A percentile compares a stretch with the other conserved stretches of the same genome.
Evolutionary conservation across 2,797 vertebrate species (phyloP).

Genomic region (Peromyscus attwateri): DNA sequence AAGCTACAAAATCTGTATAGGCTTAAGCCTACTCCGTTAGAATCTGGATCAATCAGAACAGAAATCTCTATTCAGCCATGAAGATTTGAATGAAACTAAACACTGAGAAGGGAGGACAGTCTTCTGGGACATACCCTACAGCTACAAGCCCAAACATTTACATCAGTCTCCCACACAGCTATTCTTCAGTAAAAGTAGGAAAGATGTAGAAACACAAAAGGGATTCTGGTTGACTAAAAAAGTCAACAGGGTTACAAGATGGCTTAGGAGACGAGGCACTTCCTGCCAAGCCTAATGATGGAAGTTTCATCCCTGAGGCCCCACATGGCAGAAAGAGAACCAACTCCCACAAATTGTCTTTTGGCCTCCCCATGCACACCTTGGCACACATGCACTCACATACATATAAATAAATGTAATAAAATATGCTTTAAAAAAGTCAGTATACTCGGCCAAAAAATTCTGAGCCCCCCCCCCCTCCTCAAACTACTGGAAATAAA

Average conservation of each 20-base stretch:
- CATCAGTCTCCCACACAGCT: not conserved
- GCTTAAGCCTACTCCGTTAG: not conserved
- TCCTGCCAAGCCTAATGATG: not conserved
- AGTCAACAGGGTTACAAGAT: not conserved
- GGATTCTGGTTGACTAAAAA: not conserved
- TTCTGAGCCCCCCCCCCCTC: not conserved
- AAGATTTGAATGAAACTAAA: not conserved
- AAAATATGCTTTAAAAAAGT: not conserved
- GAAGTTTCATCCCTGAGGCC: not conserved
- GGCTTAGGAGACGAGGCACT: not conserved
- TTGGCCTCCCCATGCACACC: not conserved
- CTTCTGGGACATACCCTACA: not conserved
- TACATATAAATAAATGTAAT: not conserved
- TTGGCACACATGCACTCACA: not conserved
- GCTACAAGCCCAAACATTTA: conserved; percentile 19
- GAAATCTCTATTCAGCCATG: not conserved
- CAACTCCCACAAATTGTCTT: not conserved
- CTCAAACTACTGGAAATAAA: not conserved
- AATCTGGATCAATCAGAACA: not conserved
- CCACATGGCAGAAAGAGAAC: not conserved
- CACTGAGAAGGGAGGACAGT: not conserved
- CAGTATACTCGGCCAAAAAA: not conserved
- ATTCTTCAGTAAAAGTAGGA: not conserved
- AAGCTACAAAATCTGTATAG: conserved; percentile 29
- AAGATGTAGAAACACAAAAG: conserved; percentile 13